Conservation (phyloP, 2,888 invertebrate species). For the Bombylius major region DNA sequence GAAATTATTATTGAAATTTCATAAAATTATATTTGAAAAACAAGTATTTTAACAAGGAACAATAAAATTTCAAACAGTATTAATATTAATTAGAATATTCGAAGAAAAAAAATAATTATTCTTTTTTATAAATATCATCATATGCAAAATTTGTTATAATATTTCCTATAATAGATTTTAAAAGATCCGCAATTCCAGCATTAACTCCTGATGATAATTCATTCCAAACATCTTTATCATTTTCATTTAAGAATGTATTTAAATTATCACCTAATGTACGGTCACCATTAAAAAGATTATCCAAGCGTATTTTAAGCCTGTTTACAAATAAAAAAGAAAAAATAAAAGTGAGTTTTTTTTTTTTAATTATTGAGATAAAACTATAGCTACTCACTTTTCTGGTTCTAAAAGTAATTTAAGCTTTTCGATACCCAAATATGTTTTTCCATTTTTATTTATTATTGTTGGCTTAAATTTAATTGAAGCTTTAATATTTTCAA, state of each 20-base stretch:
- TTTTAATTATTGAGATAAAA: not conserved
- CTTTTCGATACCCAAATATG: slow-evolving; percentile 26
- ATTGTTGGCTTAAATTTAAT: slow-evolving; percentile 30
- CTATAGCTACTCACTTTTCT: slow-evolving; percentile 20
- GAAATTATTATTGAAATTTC: too few relatives aligned
- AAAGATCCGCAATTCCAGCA: slow-evolving; percentile 7
- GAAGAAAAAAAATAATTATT: too few relatives aligned
- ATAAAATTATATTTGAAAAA: too few relatives aligned
- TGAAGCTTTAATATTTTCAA: slow-evolving; percentile 28
- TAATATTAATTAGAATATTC: too few relatives aligned
- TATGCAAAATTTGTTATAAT: too few relatives aligned
- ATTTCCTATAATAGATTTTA: too few relatives aligned
- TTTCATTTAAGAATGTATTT: slow-evolving; percentile 21
- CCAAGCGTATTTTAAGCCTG: slow-evolving; percentile 1
- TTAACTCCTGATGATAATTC: slow-evolving; percentile 33
- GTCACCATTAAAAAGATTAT: slow-evolving; percentile 3
- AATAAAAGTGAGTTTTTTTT: not conserved
- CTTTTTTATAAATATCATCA: too few relatives aligned
- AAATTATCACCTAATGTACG: not conserved
- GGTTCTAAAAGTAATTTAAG: slow-evolving; percentile 30
- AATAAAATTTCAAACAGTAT: too few relatives aligned
- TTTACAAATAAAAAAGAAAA: too few relatives aligned
- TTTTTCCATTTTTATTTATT: slow-evolving; percentile 23
- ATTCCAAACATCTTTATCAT: slow-evolving; percentile 37
- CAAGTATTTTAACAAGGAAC: too few relatives aligned